Evolutionary conservation across 1,140 invertebrate genomes (phyloP).

Genomic region (Drosophila obscura): DNA sequence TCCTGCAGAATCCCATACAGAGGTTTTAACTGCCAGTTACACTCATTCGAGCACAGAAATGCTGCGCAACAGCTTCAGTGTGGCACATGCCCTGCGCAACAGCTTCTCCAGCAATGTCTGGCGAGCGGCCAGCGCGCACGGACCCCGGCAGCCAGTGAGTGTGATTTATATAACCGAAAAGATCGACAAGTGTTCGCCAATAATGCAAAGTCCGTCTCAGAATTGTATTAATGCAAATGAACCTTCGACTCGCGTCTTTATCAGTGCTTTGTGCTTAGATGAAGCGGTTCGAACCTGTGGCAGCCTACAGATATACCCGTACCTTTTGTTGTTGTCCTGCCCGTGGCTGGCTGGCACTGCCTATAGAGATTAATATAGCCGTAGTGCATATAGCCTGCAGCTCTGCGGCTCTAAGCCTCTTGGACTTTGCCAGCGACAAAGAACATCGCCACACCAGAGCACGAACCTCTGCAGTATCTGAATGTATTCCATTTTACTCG

Average conservation of each 20-base stretch:
- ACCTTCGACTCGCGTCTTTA: constrained; percentile 23
- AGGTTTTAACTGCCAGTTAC: no score
- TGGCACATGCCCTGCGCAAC: constrained; percentile 54
- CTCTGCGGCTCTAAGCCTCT: no score
- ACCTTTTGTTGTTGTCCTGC: no score
- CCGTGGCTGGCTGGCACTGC: no score
- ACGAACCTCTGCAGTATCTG: background rate
- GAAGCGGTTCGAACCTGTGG: constrained; percentile 18
- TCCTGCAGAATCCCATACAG: constrained; percentile 9
- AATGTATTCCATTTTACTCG: constrained; percentile 1
- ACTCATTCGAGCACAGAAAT: constrained; percentile 19
- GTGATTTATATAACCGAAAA: constrained; percentile 21
- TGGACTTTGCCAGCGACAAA: no score
- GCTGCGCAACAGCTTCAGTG: constrained; percentile 67
- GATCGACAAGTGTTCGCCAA: constrained; percentile 7
- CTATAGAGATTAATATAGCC: no score
- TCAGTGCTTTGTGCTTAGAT: constrained; percentile 49
- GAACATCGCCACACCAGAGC: no score
- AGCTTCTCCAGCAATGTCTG: constrained; percentile 55
- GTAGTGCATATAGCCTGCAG: no score
- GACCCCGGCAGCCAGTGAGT: constrained; percentile 72
- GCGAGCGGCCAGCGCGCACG: constrained; percentile 59
- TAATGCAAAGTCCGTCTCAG: constrained; percentile 38
- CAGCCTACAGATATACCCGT: constrained; percentile 10
- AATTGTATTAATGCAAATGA: constrained; percentile 6